Base-by-base conservation (phyloP, 2,888 invertebrate genomes). In the Anthoptus insignis region DNA sequence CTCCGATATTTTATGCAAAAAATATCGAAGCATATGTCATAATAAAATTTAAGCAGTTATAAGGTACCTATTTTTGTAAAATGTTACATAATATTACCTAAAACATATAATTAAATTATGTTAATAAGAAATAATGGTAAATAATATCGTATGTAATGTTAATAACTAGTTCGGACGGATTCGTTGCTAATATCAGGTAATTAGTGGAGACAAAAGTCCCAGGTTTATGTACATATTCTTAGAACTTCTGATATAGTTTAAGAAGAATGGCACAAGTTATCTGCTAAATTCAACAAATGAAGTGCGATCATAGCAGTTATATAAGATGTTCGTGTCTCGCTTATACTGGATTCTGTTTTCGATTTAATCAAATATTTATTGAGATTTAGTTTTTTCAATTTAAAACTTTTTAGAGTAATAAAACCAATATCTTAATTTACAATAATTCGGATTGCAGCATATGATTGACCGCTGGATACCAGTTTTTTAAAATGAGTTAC, bases 161-260 rank as follows among this genome's bases (percentile, higher is more conserved):
- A n/a, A 27, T 32, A 22, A 16, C 39, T 59, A 54, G 27, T 22
- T 64, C 66, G 88, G 87, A 89, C 86, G 86, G 86, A 84, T 89
- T 90, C 90, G 90, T 89, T 90, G 90, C 78, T 80, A 81, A 67
- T 65, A 69, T 81, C 72, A 80, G 74, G 75, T 66, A 72, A n/a
- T n/a, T 45, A 53, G 45, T 60, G 53, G 22, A 29, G 22, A 22
- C 32, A 42, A 45, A 42, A 45, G 13, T 19, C 19, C 8, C 19
- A 42, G 42, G 16, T 42, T 60, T 45, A 54, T 34, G 11, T 61
- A 61, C 45, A 61, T 54, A 32, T 29, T 42, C 45, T 34, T 52
- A 45, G 32, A 47, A 53, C 32, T 29, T 21, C 32, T 19, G 21
- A 47, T 21, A 47, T 21, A 32, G n/a, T 19, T 58, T 54, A 61